Percentiles rank a stretch among this genome's conserved stretches.
These are phyloP conservation scores for Phortica magna DNA, from an alignment of 2,888 invertebrate species.

Conservation along the genomic window DNA sequence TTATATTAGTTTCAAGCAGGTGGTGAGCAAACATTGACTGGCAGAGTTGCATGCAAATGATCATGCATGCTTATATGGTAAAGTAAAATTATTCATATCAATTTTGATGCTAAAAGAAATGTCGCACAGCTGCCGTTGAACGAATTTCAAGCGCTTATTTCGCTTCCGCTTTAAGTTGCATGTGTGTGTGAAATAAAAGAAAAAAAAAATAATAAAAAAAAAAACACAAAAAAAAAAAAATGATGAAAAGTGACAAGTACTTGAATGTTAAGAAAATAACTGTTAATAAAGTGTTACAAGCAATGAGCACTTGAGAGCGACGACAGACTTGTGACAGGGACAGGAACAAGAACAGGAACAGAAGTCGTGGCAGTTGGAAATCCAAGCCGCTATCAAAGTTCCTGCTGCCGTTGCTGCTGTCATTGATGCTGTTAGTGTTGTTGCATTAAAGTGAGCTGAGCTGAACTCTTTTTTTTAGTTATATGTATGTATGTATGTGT, in stretches of 20 bases:
- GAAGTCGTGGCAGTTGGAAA: constrained; percentile 2
- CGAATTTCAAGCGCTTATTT: neutral
- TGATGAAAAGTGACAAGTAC: constrained; percentile 28
- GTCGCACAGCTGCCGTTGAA: neutral
- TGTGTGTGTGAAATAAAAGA: neutral
- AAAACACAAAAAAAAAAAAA: neutral
- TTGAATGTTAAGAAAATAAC: constrained; percentile 29
- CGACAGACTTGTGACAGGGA: constrained; percentile 13
- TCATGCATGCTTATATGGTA: no score
- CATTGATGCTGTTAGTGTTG: neutral
- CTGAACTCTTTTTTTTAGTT: neutral
- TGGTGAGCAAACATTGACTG: no score
- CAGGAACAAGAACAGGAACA: constrained; percentile 47
- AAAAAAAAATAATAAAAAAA: neutral
- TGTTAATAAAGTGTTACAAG: constrained; percentile 31
- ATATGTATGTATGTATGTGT: neutral
- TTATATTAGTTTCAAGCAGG: no score
- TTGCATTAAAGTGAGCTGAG: neutral
- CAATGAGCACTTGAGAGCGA: constrained; percentile 4
- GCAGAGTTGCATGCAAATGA: no score
- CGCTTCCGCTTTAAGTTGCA: neutral
- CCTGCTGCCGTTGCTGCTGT: neutral
- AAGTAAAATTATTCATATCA: no score
- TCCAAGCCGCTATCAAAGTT: neutral
- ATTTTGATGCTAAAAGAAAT: neutral